Conservation (phyloP, 2,888 invertebrate genomes). For the Steinernema hermaphroditum region DNA sequence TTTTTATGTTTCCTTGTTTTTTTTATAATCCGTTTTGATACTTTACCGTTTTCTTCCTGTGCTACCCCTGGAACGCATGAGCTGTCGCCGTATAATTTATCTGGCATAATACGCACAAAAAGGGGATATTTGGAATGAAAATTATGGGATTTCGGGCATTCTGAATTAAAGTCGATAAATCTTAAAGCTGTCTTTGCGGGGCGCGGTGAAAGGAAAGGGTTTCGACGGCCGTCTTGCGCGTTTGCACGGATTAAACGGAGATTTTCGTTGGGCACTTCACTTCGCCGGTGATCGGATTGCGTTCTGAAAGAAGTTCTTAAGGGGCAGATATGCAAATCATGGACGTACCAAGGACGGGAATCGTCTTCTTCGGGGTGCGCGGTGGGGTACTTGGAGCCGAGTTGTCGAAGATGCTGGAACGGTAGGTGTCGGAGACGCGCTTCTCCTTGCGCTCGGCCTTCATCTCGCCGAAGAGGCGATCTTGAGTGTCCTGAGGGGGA, state of each 20-base stretch:
- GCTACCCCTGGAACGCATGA: background rate
- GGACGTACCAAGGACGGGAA: constrained; percentile 57
- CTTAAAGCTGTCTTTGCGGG: constrained; percentile 8
- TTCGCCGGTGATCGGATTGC: constrained; percentile 65
- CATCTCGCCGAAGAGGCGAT: constrained; percentile 60
- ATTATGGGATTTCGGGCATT: background rate
- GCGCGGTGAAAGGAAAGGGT: background rate
- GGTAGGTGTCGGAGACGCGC: constrained; percentile 49
- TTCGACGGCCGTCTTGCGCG: background rate
- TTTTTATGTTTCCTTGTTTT: background rate
- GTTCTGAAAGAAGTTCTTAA: constrained; percentile 48
- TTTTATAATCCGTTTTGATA: background rate
- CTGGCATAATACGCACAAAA: background rate
- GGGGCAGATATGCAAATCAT: background rate
- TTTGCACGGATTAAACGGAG: constrained; percentile 44
- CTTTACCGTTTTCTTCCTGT: background rate
- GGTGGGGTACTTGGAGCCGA: constrained; percentile 52
- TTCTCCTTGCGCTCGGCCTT: constrained; percentile 44
- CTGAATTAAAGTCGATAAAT: constrained; percentile 10
- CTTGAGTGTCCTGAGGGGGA: constrained; percentile 55
- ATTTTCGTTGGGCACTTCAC: constrained; percentile 57
- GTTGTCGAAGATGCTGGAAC: constrained; percentile 60
- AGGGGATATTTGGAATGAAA: background rate
- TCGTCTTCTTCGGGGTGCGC: constrained; percentile 60
- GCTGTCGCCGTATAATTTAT: background rate